Base-by-base conservation (phyloP, 2,113 vertebrate species). In the Cricetomys ansorgei region DNA sequence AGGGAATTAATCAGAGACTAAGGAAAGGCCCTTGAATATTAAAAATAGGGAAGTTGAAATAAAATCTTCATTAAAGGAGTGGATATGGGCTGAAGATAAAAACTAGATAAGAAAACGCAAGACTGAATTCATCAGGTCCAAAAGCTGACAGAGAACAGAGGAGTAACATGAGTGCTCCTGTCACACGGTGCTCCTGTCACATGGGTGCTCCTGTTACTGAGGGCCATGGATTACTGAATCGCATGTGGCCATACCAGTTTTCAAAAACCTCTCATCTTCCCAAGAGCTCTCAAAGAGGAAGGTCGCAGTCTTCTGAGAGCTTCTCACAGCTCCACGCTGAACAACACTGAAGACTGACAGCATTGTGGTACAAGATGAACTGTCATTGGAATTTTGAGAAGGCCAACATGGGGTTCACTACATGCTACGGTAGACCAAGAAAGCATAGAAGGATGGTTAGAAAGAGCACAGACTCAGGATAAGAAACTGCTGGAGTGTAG, bases 41-140 rank as follows among this genome's bases (percentile, higher is more conserved):
- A 81, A 57, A 80, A 64, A 48, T 29, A 73, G 16, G 27, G 50
- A 80, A 37, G 48, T 57, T 62, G 43, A 89, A 95, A 84, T 94
- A 79, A 65, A 57, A 79, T 79, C 67, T 25, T 31, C 73, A 80
- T 75, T 88, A 65, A 59, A 75, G n/a, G 25, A 72, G 25, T 67
- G 53, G 16, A 62, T 27, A 62, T 53, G 2, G 15, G 17, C 23
- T 17, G 80, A 67, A 87, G 48, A 80, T 40, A 75, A 19, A 67
- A 53, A 73, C 34, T 11, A 75, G 43, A 43, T 59, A 48, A 91
- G 73, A 57, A 65, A 87, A 91, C 15, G 16, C 45, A 90, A 45
- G 53, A 12, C 86, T 75, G 31, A 80, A 2, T 81, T 40, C 65
- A 87, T 27, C 17, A 50, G 62, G 13, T 57, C n/a, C 9, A 29